Percentiles rank a stretch among this genome's conserved stretches.
Evolutionary conservation across 2,797 vertebrate genomes (phyloP).

Genomic region (Tenualosa ilisha): DNA sequence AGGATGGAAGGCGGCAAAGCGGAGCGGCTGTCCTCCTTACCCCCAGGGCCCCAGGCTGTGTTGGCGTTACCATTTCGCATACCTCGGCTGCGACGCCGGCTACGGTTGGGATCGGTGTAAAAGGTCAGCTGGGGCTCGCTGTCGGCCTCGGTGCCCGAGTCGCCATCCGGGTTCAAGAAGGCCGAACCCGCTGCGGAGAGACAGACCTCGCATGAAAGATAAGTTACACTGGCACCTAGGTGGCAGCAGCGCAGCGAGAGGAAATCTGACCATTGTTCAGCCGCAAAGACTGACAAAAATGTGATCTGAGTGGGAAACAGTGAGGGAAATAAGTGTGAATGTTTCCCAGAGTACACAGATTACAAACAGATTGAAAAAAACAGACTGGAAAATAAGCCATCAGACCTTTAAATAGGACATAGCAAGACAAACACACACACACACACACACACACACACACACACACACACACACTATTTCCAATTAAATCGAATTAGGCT

Average conservation of each 20-base stretch:
- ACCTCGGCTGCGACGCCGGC: conserved; percentile 94
- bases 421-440: background rate
- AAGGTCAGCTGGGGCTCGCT: conserved; percentile 98
- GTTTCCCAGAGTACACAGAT: background rate
- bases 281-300: background rate
- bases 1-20: conserved; percentile 17
- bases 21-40: conserved; percentile 71
- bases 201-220: conserved; percentile 52
- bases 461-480: background rate
- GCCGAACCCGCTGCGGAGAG: conserved; percentile 90
- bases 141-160: conserved; percentile 94
- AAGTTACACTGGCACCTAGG: conserved; percentile 37
- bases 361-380: background rate
- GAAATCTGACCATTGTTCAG: background rate
- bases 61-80: conserved; percentile 81
- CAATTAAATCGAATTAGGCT: conserved; percentile 14
- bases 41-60: conserved; percentile 83
- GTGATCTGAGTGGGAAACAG: background rate
- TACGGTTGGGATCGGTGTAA: conserved; percentile 97
- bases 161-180: conserved; percentile 96
- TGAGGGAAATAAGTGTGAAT: background rate
- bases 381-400: background rate
- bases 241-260: background rate
- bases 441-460: background rate
- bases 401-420: conserved; percentile 1